These are phyloP conservation scores for Pterophyllum scalare DNA, from an alignment of 2,113 vertebrate genomes.

Conservation along the genomic window DNA sequence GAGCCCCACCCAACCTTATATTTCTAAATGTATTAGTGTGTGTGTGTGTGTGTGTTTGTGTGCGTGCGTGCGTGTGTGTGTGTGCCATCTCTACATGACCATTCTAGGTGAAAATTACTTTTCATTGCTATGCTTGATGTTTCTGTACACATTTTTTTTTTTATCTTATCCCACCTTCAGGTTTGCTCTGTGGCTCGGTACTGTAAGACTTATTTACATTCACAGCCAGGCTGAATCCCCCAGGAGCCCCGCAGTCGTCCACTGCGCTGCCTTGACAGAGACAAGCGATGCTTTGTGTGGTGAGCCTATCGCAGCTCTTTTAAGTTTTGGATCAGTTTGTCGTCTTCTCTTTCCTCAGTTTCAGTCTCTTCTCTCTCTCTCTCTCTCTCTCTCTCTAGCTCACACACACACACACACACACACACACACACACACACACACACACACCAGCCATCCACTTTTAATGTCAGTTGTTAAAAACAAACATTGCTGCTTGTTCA, in stretches of 20 bases:
- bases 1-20: constrained; percentile 7
- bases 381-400: not conserved
- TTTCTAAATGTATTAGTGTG: constrained; percentile 13
- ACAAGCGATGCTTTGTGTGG: constrained; percentile 52
- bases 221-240: constrained; percentile 48
- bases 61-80: not conserved
- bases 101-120: constrained; percentile 76
- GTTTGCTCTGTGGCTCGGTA: constrained; percentile 42
- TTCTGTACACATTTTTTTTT: constrained; percentile 7
- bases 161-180: constrained; percentile 43
- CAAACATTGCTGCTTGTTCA: not conserved
- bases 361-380: not conserved
- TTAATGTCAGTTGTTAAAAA: not conserved
- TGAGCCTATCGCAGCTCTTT: constrained; percentile 22
- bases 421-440: no score
- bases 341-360: not conserved
- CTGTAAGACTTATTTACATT: constrained; percentile 76
- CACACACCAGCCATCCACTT: not conserved
- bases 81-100: constrained; percentile 37
- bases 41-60: not conserved
- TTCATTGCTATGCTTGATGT: constrained; percentile 52
- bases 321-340: constrained; percentile 43
- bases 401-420: not conserved
- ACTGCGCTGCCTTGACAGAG: constrained; percentile 53
- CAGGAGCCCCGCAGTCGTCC: constrained; percentile 44